Conservation (phyloP, 2,888 invertebrate genomes). For the Drosophila barbarae region DNA sequence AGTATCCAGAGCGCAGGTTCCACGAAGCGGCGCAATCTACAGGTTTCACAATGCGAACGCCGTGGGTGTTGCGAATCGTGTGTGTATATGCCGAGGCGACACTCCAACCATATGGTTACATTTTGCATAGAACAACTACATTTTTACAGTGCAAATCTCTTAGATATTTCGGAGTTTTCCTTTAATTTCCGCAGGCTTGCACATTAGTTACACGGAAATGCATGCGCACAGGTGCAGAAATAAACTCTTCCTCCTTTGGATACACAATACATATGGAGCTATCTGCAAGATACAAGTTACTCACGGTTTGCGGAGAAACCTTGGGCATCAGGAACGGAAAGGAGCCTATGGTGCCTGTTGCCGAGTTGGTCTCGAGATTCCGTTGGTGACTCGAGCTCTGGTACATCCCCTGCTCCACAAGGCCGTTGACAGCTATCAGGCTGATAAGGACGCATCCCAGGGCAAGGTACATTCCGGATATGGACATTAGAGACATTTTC, state of each 20-base stretch:
- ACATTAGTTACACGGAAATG: not conserved
- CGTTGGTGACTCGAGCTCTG: constrained; percentile 29
- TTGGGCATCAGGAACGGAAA: constrained; percentile 91
- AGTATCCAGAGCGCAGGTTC: constrained; percentile 31
- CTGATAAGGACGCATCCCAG: constrained; percentile 39
- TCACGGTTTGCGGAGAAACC: constrained; percentile 88
- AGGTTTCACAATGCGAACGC: constrained; percentile 29
- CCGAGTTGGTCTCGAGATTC: constrained; percentile 40
- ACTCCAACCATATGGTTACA: constrained; percentile 28
- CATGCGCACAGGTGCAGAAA: constrained; percentile 9
- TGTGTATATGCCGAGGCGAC: constrained; percentile 20
- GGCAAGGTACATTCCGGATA: constrained; percentile 10
- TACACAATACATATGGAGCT: constrained; percentile 21
- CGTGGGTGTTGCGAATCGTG: constrained; percentile 22
- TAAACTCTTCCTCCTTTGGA: not conserved
- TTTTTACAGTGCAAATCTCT: not conserved
- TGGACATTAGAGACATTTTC: constrained; percentile 30
- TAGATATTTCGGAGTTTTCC: not conserved
- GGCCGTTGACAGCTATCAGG: constrained; percentile 43
- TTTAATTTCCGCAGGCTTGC: not conserved
- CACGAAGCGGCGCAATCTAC: constrained; percentile 31
- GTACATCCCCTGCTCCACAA: constrained; percentile 49
- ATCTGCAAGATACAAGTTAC: constrained; percentile 12
- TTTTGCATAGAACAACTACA: not conserved
- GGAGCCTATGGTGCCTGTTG: constrained; percentile 73